phyloP scores from a whole-genome alignment of 1,140 invertebrate species.

The Neodiprion lecontei region DNA sequence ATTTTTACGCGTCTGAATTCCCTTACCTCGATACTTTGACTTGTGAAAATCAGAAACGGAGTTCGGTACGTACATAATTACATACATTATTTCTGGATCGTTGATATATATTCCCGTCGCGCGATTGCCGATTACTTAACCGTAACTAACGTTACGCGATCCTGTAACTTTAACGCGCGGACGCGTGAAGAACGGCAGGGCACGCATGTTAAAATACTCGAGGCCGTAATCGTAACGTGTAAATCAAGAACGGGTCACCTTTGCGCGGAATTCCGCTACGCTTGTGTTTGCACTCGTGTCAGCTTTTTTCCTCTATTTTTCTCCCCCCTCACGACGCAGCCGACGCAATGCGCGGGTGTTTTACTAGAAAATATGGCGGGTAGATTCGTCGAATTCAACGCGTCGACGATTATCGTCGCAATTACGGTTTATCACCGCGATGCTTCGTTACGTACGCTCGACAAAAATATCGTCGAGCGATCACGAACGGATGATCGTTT shows the following conservation, averaged over 20 bases:
- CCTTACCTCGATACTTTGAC: neutral
- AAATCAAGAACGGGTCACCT: too few relatives aligned
- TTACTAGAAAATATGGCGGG: too few relatives aligned
- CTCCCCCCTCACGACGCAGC: neutral
- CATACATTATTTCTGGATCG: neutral
- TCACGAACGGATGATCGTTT: too few relatives aligned
- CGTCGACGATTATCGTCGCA: too few relatives aligned
- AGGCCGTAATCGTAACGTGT: too few relatives aligned
- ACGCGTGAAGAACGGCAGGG: neutral
- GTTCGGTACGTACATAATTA: too few relatives aligned
- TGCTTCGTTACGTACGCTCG: too few relatives aligned
- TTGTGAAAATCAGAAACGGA: too few relatives aligned
- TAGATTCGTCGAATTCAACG: too few relatives aligned
- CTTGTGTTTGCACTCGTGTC: neutral
- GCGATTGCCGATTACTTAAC: slow-evolving; percentile 1
- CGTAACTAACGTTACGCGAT: neutral
- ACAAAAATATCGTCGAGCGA: too few relatives aligned
- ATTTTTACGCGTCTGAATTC: neutral
- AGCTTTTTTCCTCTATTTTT: neutral
- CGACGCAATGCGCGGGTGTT: neutral
- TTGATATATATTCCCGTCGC: neutral
- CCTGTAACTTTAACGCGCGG: neutral
- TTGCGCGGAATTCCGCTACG: too few relatives aligned
- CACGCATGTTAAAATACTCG: neutral
- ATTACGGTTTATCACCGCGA: too few relatives aligned